phyloP scores from a whole-genome alignment of 2,888 invertebrate genomes.

The Synergus umbraculus region DNA sequence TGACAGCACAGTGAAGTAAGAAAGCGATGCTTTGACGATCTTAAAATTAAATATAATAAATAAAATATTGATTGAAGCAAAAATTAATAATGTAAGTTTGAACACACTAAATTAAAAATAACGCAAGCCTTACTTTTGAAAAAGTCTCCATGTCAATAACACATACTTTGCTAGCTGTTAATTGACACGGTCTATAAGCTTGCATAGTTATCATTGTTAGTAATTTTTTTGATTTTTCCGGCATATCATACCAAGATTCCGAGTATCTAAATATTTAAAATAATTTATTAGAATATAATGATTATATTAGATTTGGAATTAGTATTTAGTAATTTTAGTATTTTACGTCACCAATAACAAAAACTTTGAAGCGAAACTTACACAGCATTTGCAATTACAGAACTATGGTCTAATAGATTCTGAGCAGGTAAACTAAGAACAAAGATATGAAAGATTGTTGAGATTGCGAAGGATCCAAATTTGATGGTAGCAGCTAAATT shows the following conservation, averaged over 20 bases:
- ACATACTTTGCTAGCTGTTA: background rate
- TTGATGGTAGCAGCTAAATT: background rate
- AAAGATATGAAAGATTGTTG: background rate
- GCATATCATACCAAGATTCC: conserved; percentile 1
- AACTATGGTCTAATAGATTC: background rate
- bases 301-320: too few species aligned
- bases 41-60: background rate
- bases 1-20: conserved; percentile 14
- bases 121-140: background rate
- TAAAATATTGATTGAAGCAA: background rate
- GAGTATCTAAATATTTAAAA: background rate
- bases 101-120: background rate
- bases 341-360: too few species aligned
- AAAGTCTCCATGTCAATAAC: background rate
- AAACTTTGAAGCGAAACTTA: background rate
- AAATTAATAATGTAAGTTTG: too few species aligned
- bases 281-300: too few species aligned
- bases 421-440: background rate
- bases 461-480: background rate
- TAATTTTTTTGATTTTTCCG: conserved; percentile 3
- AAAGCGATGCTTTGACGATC: conserved; percentile 16
- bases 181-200: conserved; percentile 4
- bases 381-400: background rate
- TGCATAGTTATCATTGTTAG: background rate
- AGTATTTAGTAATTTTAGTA: background rate